Evolutionary conservation across 2,888 invertebrate genomes (phyloP).

Genomic region (Danaus chrysippus): DNA sequence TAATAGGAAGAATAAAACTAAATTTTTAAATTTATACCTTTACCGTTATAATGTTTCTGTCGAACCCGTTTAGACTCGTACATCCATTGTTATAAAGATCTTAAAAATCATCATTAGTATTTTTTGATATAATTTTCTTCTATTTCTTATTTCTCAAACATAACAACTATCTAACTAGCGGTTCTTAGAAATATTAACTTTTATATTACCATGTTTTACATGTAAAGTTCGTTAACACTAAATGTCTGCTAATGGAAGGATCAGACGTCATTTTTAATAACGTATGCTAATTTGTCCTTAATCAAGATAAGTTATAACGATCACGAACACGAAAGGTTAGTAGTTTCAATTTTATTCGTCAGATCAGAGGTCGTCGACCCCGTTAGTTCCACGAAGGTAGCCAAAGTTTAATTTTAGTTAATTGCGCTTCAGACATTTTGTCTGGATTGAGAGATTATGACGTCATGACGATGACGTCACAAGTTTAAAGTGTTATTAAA

Average conservation of each 20-base stretch:
- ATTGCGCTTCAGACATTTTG: slow-evolving; percentile 6
- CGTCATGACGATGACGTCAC: slow-evolving; percentile 2
- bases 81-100: too few species aligned
- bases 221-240: slow-evolving; percentile 1
- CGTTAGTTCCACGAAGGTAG: slow-evolving; percentile 9
- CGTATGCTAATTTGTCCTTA: slow-evolving; percentile 7
- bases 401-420: slow-evolving; percentile 9
- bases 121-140: too few species aligned
- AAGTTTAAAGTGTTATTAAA: slow-evolving; percentile 4
- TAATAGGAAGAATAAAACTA: too few species aligned
- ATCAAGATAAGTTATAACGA: slow-evolving; percentile 22
- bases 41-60: too few species aligned
- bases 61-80: too few species aligned
- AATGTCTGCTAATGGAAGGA: background rate
- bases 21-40: too few species aligned
- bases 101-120: too few species aligned
- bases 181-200: background rate
- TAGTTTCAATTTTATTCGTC: background rate
- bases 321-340: slow-evolving; percentile 21
- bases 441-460: slow-evolving; percentile 5
- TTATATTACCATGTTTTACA: background rate
- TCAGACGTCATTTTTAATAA: slow-evolving; percentile 4
- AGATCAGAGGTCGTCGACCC: slow-evolving; percentile 11
- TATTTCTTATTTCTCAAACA: too few species aligned
- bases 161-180: too few species aligned